Conservation (phyloP, 2,888 invertebrate species). For the Cotesia congregata region DNA sequence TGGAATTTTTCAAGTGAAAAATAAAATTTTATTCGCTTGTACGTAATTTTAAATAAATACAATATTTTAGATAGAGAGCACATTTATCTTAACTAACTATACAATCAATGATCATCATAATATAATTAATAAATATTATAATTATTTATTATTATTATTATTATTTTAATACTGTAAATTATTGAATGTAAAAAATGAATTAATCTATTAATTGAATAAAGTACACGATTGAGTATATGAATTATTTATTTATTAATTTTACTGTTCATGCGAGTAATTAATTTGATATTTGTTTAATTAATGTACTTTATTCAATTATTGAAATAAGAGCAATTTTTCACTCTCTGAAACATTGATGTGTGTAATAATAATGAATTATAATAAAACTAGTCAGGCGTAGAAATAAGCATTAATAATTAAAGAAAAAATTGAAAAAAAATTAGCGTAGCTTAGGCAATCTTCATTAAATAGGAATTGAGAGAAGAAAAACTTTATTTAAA, state of each 20-base stretch:
- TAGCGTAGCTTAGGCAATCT: constrained; percentile 48
- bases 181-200: constrained; percentile 2
- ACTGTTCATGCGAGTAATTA: constrained; percentile 2
- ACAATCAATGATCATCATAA: background rate
- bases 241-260: constrained; percentile 3
- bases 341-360: constrained; percentile 44
- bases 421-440: background rate
- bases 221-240: background rate
- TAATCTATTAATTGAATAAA: constrained; percentile 16
- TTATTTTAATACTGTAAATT: constrained; percentile 18
- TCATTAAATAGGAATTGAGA: constrained; percentile 61
- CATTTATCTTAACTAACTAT: constrained; percentile 9
- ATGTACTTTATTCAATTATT: constrained; percentile 24
- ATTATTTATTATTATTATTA: background rate
- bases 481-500: constrained; percentile 33
- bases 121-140: background rate
- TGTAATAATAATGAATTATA: constrained; percentile 21
- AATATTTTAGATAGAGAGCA: background rate
- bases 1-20: too few relatives aligned
- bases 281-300: constrained; percentile 17
- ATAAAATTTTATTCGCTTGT: background rate
- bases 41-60: background rate
- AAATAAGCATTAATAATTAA: constrained; percentile 29
- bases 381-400: constrained; percentile 29
- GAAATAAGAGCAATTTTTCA: constrained; percentile 38